Base-by-base conservation (phyloP, 2,797 vertebrate species). In the Alauda arvensis region DNA sequence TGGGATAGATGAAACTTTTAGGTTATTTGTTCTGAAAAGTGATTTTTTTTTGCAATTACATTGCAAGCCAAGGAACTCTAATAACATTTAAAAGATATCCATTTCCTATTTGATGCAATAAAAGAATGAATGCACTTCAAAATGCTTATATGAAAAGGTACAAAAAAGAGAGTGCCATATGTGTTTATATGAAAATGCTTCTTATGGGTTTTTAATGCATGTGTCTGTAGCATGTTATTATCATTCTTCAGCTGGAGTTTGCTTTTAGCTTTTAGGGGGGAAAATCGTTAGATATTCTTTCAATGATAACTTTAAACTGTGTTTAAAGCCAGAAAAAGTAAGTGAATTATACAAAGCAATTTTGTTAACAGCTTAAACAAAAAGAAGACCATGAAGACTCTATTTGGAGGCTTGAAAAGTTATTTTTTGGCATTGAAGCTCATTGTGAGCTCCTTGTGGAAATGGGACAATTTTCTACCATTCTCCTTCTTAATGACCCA, bases 231-330 rank as follows among this genome's bases (percentile, higher is more conserved):
- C 23, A 28, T 31, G 29, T 43, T 33, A 55, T 59, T 62, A 55
- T 65, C 28, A 56, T 85, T 87, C 88, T 95, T 86, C 53, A 95
- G 71, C 29, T 96, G 74, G 91, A 87, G 33, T 71, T 94, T 76
- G 85, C 69, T 49, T 28, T 92, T 74, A 81, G 88, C 46, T 52
- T 69, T 72, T 34, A 49, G 26, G 21, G 57, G 82, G 57, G 66
- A 93, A 96, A 93, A 85, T 95, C 45, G 87, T 83, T 65, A 82
- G 23, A 33, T 74, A 88, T 93, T 91, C 75, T 96, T 84, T 95
- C 86, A 57, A 15, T 95, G 88, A 87, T 79, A 68, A 69, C 45
- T 72, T 79, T n/a, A n/a, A n/a, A n/a, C n/a, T 85, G 28, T 71
- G 74, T 55, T 87, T 82, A 57, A 86, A 89, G 48, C 70, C 78